Percentiles rank a stretch among this genome's conserved stretches.
These are phyloP conservation scores for Erannis defoliaria DNA, from an alignment of 2,888 invertebrate species.

Conservation along the genomic window DNA sequence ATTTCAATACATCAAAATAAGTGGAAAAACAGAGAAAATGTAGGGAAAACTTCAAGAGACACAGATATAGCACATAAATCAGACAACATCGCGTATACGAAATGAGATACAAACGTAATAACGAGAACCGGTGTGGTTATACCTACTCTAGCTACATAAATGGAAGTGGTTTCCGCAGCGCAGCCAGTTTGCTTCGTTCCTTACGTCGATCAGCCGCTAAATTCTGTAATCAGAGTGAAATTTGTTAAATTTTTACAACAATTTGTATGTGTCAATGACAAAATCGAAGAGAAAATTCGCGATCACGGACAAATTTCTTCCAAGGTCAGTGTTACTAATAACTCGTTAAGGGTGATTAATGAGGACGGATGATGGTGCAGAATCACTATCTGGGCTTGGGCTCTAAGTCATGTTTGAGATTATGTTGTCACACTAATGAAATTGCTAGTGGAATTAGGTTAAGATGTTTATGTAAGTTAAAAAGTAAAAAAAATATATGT, in stretches of 20 bases:
- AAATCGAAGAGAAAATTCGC: constrained; percentile 84
- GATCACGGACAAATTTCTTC: constrained; percentile 85
- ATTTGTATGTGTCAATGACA: constrained; percentile 85
- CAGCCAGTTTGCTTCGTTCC: constrained; percentile 62
- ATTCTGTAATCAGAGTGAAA: constrained; percentile 67
- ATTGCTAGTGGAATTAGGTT: too few species aligned
- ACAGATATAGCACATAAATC: not conserved
- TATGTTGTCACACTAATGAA: not conserved
- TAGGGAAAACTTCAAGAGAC: not conserved
- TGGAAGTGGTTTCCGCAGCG: constrained; percentile 46
- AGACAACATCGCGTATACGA: constrained; percentile 24
- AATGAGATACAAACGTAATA: constrained; percentile 24
- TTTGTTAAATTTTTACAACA: constrained; percentile 65
- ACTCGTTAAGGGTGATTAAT: constrained; percentile 29
- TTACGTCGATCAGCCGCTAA: constrained; percentile 65
- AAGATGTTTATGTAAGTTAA: too few species aligned
- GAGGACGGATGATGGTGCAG: constrained; percentile 17
- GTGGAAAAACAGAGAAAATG: not conserved
- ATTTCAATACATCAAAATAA: not conserved
- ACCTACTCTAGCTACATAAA: constrained; percentile 57
- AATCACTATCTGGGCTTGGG: constrained; percentile 1
- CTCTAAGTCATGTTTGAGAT: constrained; percentile 22
- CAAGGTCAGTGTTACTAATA: constrained; percentile 70
- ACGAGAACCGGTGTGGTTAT: constrained; percentile 53
- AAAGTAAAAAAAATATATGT: too few species aligned